These are phyloP conservation scores for Andrena flavipes DNA, from an alignment of 2,888 invertebrate species.

Conservation along the genomic window DNA sequence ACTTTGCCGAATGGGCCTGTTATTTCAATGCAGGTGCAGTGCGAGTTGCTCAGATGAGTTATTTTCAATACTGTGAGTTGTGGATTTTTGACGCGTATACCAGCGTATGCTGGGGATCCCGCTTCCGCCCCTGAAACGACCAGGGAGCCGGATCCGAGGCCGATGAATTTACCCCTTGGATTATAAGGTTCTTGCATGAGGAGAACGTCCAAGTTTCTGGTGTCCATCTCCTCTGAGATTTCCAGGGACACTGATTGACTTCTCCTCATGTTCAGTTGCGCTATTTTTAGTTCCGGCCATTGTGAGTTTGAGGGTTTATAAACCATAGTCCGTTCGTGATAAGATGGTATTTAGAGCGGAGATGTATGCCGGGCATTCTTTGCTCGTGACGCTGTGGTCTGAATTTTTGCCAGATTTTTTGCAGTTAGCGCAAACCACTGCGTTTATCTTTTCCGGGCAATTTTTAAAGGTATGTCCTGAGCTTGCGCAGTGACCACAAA, in stretches of 20 bases:
- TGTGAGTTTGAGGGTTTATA: not conserved
- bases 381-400: too few species aligned
- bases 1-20: not conserved
- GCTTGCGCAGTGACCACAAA: conserved; percentile 47
- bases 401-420: too few species aligned
- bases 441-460: not conserved
- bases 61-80: not conserved
- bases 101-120: not conserved
- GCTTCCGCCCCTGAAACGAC: not conserved
- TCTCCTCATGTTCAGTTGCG: conserved; percentile 6
- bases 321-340: not conserved
- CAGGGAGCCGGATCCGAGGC: not conserved
- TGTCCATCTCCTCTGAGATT: not conserved
- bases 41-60: not conserved
- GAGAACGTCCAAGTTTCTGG: not conserved
- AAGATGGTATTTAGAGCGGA: too few species aligned
- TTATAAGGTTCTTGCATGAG: conserved; percentile 15
- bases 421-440: not conserved
- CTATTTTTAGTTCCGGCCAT: not conserved
- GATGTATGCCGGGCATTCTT: too few species aligned
- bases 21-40: not conserved
- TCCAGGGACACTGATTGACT: not conserved
- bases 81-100: not conserved
- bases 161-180: not conserved
- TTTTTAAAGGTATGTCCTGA: conserved; percentile 22